A percentile compares a stretch with the other conserved stretches of the same genome.
phyloP scores from a whole-genome alignment of 2,113 vertebrate genomes.

The Leucopsar rothschildi region DNA sequence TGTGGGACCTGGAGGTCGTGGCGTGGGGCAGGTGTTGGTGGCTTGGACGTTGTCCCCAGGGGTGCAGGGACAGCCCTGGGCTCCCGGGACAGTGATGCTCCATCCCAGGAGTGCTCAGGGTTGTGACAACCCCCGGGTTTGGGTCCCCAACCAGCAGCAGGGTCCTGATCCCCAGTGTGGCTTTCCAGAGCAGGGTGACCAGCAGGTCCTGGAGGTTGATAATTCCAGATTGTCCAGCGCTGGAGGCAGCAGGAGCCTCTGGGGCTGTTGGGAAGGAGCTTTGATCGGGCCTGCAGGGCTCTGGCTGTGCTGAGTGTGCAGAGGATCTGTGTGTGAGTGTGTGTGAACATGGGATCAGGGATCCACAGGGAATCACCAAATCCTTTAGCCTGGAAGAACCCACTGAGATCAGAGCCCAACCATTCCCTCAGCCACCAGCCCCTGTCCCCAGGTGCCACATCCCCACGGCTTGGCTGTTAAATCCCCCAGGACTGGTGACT shows the following conservation, averaged over 20 bases:
- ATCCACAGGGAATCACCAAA: not conserved
- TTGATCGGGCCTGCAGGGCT: not conserved
- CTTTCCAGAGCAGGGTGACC: rapidly evolving
- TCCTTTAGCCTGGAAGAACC: not conserved
- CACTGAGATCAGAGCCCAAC: rapidly evolving
- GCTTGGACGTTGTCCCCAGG: not conserved
- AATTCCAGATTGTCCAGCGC: rapidly evolving
- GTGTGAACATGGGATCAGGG: not conserved
- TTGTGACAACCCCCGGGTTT: rapidly evolving
- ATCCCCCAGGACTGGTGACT: rapidly evolving
- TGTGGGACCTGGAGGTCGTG: rapidly evolving
- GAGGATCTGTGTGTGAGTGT: rapidly evolving
- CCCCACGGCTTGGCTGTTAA: rapidly evolving
- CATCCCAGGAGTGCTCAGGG: not conserved
- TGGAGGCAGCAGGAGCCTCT: rapidly evolving
- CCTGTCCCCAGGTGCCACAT: not conserved
- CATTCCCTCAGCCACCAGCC: rapidly evolving
- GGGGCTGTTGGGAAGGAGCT: not conserved
- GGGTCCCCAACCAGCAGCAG: not conserved
- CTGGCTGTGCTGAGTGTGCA: not conserved
- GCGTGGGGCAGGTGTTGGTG: rapidly evolving
- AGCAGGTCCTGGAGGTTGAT: rapidly evolving
- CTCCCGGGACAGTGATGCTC: rapidly evolving
- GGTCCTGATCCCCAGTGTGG: rapidly evolving
- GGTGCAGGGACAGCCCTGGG: not conserved